These are phyloP conservation scores for Myathropa florea DNA, from an alignment of 2,888 invertebrate species.

Conservation along the genomic window DNA sequence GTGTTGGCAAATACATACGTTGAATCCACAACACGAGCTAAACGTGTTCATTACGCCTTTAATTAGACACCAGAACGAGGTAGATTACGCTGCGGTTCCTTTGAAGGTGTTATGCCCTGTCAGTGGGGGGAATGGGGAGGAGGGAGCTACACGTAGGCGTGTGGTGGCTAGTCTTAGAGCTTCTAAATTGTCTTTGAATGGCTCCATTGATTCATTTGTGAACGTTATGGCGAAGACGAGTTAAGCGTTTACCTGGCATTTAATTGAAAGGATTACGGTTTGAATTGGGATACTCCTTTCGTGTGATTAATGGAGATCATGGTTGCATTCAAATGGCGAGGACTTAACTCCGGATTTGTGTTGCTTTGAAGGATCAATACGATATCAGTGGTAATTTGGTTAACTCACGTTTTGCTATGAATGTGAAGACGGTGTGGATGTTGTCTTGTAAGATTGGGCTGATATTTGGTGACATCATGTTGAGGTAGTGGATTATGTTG, in stretches of 20 bases:
- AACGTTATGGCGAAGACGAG: neutral
- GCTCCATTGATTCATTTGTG: constrained; percentile 4
- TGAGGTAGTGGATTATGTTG: too few species aligned
- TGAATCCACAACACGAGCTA: constrained; percentile 50
- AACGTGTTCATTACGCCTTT: constrained; percentile 67
- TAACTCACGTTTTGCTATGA: neutral
- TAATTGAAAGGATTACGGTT: neutral
- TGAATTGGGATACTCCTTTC: neutral
- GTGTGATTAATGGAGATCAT: neutral
- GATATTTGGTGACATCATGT: neutral
- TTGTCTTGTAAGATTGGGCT: neutral
- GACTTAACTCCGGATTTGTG: neutral
- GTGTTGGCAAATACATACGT: constrained; percentile 37
- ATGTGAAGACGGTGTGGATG: neutral
- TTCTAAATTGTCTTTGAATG: constrained; percentile 21
- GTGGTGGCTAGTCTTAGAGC: neutral
- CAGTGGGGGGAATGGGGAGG: neutral
- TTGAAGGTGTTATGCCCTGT: constrained; percentile 30
- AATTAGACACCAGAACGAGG: constrained; percentile 56
- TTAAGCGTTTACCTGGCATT: neutral
- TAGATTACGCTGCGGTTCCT: constrained; percentile 47
- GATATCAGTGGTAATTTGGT: neutral
- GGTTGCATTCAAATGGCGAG: neutral
- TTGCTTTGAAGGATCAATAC: neutral
- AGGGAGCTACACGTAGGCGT: neutral